Evolutionary conservation across 2,113 vertebrate species (phyloP), one percentile per base, ranked within the genome.

Genomic region (Phoenicopterus ruber): DNA sequence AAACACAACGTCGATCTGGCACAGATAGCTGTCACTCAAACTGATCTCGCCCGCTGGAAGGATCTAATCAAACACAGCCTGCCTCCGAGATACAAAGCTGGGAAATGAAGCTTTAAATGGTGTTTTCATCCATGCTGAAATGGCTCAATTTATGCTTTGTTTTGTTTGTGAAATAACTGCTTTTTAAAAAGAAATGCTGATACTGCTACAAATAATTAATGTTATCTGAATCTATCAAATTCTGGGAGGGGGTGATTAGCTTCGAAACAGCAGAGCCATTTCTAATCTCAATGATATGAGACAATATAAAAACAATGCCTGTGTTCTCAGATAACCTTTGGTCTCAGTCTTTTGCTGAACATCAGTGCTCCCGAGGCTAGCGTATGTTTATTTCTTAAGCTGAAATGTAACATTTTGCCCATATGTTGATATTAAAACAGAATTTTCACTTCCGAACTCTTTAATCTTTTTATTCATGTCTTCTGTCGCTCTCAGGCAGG

Each of bases 381-480:
- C 3, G 2, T 44, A 83, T 87, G 59, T 65, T 95, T 84, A 84
- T 85, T 90, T 78, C 86, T 85, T 40, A 34, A 69, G 69, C 36
- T 72, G 91, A 92, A 92, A 84, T 17, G n/a, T 77, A 90, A 87
- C 63, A 58, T 88, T 95, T 81, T 59, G 52, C 86, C 72, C 90
- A 76, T 87, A 76, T 87, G 78, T 85, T 90, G 70, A 63, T 94
- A 84, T 46, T 58, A 49, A 92, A 90, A 59, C 71, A 80, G 62
- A 92, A 77, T 70, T 21, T 42, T 42, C 72, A 57, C 88, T 62
- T 92, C 73, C 4, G 1, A 90, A 84, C 63, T 69, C 88, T 90
- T 90, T 67, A 72, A 59, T 96, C 72, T 92, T 95, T 92, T 72
- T 92, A 67, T 77, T 94, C 69, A 52, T 81, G 82, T 36, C 54